Evolutionary conservation across 2,888 invertebrate genomes (phyloP).

Genomic region (Phorcus lineatus): DNA sequence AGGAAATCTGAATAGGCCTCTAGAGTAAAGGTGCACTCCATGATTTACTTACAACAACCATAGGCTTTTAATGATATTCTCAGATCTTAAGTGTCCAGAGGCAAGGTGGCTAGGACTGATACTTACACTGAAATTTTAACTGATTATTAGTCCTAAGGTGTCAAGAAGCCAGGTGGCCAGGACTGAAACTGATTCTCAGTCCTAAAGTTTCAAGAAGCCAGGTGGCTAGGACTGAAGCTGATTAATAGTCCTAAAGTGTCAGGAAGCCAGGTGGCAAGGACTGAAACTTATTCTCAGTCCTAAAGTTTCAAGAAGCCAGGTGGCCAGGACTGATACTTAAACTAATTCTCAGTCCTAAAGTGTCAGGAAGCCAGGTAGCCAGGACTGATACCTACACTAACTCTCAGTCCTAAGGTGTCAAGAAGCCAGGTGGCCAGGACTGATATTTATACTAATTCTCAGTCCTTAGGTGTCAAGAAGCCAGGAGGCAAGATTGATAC

Average conservation of each 20-base stretch:
- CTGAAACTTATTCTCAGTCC: no score
- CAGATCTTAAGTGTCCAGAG: no score
- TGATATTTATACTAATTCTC: no score
- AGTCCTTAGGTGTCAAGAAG: no score
- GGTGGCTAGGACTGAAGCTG: constrained; percentile 43
- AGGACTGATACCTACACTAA: constrained; percentile 73
- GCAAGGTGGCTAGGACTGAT: background rate
- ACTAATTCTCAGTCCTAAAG: constrained; percentile 74
- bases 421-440: constrained; percentile 76
- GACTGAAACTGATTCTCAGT: constrained; percentile 66
- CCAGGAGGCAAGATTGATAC: constrained; percentile 25
- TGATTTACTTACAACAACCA: no score
- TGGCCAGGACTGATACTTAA: constrained; percentile 61
- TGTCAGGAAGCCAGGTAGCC: constrained; percentile 77
- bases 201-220: constrained; percentile 72
- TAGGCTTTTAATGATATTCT: no score
- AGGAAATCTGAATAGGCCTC: no score
- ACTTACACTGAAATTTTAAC: constrained; percentile 25
- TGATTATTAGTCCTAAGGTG: no score
- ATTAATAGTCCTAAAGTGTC: constrained; percentile 76
- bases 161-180: background rate
- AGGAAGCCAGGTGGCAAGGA: constrained; percentile 76
- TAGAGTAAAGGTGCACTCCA: no score
- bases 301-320: no score
- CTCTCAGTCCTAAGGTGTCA: constrained; percentile 75